Percentiles rank a stretch among this genome's conserved stretches.
Conservation (phyloP, 1,140 invertebrate species). For the Bicyclus anynana region DNA sequence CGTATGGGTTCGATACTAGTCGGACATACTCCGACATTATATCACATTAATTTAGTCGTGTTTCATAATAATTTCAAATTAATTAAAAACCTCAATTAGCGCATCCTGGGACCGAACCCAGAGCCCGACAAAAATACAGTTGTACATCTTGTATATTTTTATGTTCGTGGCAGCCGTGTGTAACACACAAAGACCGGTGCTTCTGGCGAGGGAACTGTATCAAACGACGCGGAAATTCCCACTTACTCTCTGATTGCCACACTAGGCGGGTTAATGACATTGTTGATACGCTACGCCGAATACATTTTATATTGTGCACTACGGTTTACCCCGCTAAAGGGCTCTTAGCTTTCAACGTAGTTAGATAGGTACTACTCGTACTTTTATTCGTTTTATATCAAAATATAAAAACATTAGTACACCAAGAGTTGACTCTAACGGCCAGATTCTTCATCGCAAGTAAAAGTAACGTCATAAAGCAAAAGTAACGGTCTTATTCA, state of each 20-base stretch:
- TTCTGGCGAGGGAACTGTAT: conserved; percentile 59
- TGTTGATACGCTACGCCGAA: conserved; percentile 70
- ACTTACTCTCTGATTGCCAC: conserved; percentile 75
- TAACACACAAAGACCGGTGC: conserved; percentile 30
- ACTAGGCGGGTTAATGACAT: conserved; percentile 73
- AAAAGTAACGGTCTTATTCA: too few species aligned
- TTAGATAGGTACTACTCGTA: background rate
- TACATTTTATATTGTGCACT: conserved; percentile 55
- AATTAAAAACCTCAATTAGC: too few species aligned
- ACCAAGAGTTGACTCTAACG: too few species aligned
- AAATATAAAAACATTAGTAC: background rate
- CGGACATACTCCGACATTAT: too few species aligned
- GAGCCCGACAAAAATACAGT: too few species aligned
- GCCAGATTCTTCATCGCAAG: too few species aligned
- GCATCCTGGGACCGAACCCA: too few species aligned
- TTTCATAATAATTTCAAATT: too few species aligned
- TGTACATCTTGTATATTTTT: too few species aligned
- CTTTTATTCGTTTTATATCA: background rate
- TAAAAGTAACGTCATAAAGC: too few species aligned
- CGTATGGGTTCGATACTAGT: too few species aligned
- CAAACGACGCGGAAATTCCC: conserved; percentile 75
- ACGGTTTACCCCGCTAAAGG: background rate
- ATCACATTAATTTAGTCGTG: too few species aligned
- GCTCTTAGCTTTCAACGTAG: background rate
- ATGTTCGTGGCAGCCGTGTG: conserved; percentile 18